Percentiles rank a stretch among this genome's conserved stretches.
Conservation (phyloP, 2,113 vertebrate genomes). For the Bubalus kerabau region DNA sequence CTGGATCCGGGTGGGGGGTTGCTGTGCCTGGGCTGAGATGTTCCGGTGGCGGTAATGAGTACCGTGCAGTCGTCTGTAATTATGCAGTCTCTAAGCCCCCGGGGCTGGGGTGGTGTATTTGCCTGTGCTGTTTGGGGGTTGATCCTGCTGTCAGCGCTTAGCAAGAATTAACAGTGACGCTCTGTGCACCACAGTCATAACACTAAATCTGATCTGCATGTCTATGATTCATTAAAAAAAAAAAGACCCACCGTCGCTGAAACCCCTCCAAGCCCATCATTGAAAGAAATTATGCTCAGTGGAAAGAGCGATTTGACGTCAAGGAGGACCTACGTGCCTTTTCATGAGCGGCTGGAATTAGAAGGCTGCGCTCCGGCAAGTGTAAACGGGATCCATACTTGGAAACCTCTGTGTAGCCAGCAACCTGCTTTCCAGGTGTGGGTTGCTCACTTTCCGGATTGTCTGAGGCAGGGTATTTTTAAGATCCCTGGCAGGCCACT, state of each 20-base stretch:
- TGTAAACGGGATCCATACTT: conserved; percentile 52
- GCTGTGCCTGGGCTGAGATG: conserved; percentile 45
- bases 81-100: conserved; percentile 59
- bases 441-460: conserved; percentile 37
- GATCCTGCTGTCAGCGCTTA: conserved; percentile 67
- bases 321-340: conserved; percentile 61
- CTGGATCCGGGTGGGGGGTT: not conserved
- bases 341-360: conserved; percentile 65
- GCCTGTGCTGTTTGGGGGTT: conserved; percentile 63
- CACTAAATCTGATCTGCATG: conserved; percentile 71
- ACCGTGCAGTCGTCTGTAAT: conserved; percentile 26
- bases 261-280: conserved; percentile 70
- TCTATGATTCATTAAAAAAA: conserved; percentile 70
- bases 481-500: conserved; percentile 25
- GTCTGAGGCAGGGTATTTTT: not conserved
- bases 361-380: conserved; percentile 52
- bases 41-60: conserved; percentile 54
- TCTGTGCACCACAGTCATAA: conserved; percentile 61
- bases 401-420: conserved; percentile 32
- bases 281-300: conserved; percentile 71
- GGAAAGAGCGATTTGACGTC: conserved; percentile 70
- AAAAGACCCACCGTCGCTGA: conserved; percentile 27
- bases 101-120: conserved; percentile 54
- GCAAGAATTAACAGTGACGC: conserved; percentile 69
- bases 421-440: conserved; percentile 66